Conservation (phyloP, 2,888 invertebrate genomes). For the Chalcosyrphus nemorum region DNA sequence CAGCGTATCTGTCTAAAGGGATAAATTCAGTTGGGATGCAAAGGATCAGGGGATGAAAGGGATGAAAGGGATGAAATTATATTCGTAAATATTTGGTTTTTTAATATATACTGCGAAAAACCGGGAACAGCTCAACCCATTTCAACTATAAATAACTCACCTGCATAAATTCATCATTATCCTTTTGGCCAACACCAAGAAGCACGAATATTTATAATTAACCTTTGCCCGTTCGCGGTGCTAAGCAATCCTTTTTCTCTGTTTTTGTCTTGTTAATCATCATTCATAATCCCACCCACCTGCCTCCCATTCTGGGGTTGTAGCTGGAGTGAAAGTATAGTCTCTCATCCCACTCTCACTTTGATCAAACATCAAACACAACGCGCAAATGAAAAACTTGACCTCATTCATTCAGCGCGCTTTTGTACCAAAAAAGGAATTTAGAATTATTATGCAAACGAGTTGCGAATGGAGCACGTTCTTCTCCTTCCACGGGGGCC, state of each 20-base stretch:
- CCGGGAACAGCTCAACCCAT: background rate
- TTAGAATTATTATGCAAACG: conserved; percentile 61
- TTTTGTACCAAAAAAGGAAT: conserved; percentile 26
- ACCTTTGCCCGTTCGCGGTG: background rate
- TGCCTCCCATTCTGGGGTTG: too few relatives aligned
- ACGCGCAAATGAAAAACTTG: conserved; percentile 48
- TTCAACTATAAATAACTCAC: background rate
- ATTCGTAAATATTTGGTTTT: too few relatives aligned
- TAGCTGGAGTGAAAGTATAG: conserved; percentile 12
- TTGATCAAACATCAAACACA: conserved; percentile 46
- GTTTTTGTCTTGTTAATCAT: too few relatives aligned
- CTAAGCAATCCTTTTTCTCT: background rate
- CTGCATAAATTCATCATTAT: conserved; percentile 1
- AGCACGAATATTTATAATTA: background rate
- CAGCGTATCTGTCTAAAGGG: too few relatives aligned
- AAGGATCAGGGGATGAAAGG: too few relatives aligned
- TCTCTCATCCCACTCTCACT: conserved; percentile 38
- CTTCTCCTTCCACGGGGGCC: background rate
- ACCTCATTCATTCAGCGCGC: conserved; percentile 61
- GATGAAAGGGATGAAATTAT: too few relatives aligned
- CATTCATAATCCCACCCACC: background rate
- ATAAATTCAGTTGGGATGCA: too few relatives aligned
- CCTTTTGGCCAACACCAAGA: background rate
- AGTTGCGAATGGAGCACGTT: conserved; percentile 52
- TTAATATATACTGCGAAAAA: too few relatives aligned